A percentile compares a stretch with the other conserved stretches of the same genome.
These are phyloP conservation scores for Cataglyphis rosenhaueri DNA, from an alignment of 2,888 invertebrate species.

Conservation along the genomic window DNA sequence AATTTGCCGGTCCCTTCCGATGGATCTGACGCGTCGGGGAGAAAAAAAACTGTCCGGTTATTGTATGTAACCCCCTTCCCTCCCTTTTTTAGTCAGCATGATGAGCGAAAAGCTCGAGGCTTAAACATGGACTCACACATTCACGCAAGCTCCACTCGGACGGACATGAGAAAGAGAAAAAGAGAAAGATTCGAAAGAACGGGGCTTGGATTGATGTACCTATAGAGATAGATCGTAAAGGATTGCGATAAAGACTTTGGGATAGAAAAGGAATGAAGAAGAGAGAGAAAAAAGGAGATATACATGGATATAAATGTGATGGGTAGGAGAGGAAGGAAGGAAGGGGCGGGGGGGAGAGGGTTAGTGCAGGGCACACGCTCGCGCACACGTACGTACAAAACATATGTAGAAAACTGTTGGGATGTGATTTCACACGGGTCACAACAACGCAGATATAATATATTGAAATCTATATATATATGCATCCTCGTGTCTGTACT, in stretches of 20 bases:
- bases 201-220: slow-evolving; percentile 53
- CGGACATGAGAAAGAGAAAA: slow-evolving; percentile 78
- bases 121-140: slow-evolving; percentile 76
- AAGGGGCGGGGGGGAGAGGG: neutral
- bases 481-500: slow-evolving; percentile 71
- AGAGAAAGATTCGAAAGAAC: slow-evolving; percentile 55
- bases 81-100: slow-evolving; percentile 43
- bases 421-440: slow-evolving; percentile 91
- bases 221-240: slow-evolving; percentile 55
- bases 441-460: slow-evolving; percentile 90
- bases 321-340: slow-evolving; percentile 40
- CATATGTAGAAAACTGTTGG: slow-evolving; percentile 85
- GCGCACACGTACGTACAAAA: slow-evolving; percentile 85
- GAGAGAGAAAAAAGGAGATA: slow-evolving; percentile 15
- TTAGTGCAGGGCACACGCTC: slow-evolving; percentile 84
- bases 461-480: slow-evolving; percentile 76
- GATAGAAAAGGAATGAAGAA: slow-evolving; percentile 15
- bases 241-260: slow-evolving; percentile 55
- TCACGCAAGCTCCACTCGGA: slow-evolving; percentile 84
- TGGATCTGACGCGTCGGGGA: slow-evolving; percentile 23
- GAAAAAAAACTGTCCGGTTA: slow-evolving; percentile 54
- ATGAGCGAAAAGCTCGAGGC: slow-evolving; percentile 67
- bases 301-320: neutral
- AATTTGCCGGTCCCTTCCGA: slow-evolving; percentile 41
- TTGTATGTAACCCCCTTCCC: slow-evolving; percentile 39